phyloP scores from a whole-genome alignment of 2,888 invertebrate species.

The Drosophila melanocephala region DNA sequence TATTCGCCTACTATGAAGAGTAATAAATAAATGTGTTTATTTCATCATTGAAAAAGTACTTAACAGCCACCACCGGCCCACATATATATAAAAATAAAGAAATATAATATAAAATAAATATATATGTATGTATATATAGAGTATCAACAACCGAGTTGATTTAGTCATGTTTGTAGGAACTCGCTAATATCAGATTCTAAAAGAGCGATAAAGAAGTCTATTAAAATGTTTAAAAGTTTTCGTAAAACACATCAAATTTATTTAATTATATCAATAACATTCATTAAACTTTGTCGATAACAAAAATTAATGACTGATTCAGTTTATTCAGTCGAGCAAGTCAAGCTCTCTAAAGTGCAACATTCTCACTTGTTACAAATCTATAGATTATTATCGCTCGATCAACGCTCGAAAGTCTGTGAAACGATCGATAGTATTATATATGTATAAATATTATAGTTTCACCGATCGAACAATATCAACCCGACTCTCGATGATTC shows the following conservation, averaged over 20 bases:
- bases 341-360: background rate
- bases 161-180: background rate
- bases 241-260: background rate
- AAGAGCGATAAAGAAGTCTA: background rate
- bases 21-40: background rate
- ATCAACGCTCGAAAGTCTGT: background rate
- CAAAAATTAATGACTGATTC: background rate
- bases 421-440: background rate
- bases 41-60: background rate
- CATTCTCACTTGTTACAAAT: background rate
- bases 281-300: background rate
- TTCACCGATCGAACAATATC: background rate
- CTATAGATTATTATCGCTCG: background rate
- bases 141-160: background rate
- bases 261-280: background rate
- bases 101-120: background rate
- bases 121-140: background rate
- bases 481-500: background rate
- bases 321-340: background rate
- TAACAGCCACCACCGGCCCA: background rate
- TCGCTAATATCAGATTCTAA: background rate
- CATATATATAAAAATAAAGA: background rate
- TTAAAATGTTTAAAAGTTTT: background rate
- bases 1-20: background rate
- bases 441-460: background rate